Conservation (phyloP, 2,888 invertebrate genomes). For the Luffia ferchaultella region DNA sequence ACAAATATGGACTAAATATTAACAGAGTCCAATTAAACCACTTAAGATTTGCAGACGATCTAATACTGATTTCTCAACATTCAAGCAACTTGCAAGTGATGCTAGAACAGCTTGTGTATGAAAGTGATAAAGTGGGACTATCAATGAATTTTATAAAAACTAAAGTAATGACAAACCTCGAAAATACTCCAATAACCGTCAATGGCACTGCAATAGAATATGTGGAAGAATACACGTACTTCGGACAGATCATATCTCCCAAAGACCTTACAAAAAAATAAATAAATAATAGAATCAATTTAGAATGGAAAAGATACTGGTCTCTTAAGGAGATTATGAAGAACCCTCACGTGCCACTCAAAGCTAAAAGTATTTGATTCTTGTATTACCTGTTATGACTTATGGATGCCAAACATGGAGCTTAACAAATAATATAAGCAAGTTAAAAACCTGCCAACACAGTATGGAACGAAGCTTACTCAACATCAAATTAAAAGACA, state of each 20-base stretch:
- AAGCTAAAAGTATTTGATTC: not conserved
- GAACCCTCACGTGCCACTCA: not conserved
- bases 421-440: not conserved
- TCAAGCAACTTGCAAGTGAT: not conserved
- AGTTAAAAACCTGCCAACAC: not conserved
- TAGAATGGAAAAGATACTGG: not conserved
- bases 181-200: not conserved
- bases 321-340: not conserved
- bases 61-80: too few species aligned
- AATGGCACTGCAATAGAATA: not conserved
- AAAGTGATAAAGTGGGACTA: not conserved
- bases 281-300: not conserved
- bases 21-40: not conserved
- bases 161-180: not conserved
- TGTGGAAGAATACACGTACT: not conserved
- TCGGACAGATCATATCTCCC: not conserved
- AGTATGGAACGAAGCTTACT: not conserved
- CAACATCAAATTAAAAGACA: not conserved
- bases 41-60: too few species aligned
- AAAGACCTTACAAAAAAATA: not conserved
- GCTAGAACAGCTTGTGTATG: not conserved
- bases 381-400: constrained; percentile 5
- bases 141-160: not conserved
- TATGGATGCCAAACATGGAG: not conserved
- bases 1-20: not conserved